Evolutionary conservation across 2,113 vertebrate species (phyloP), one percentile per base, ranked within the genome.

Genomic region (Trichomycterus rosablanca): DNA sequence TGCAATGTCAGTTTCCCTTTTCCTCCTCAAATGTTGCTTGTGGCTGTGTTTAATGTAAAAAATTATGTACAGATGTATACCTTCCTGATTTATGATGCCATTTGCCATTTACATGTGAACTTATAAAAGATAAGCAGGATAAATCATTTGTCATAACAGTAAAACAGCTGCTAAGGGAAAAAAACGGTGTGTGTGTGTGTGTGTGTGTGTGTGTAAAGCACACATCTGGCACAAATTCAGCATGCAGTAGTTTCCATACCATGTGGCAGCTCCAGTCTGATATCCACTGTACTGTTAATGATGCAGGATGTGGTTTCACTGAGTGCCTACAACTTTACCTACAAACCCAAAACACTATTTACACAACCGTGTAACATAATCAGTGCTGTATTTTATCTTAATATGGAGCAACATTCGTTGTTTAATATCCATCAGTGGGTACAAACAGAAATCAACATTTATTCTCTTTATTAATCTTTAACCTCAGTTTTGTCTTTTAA

Each of bases 191-290:
- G 28, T 46, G 34, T 51, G 39, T 52, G 45, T 48, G 7, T 51
- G 23, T 52, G 16, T 22, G 50, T 55, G 58, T 54, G 42, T 35
- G 52, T 20, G 32, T 35, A 7, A 5, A 37, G 28, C n/a, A 42
- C 30, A 45, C 48, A 43, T 67, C 46, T 67, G 65, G 64, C 10
- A 3, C 45, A 15, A 67, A 63, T 54, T 50, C n/a, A 26, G 59
- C 16, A 54, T 45, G 51, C 48, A 20, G 9, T 24, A 5, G 45
- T 34, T 54, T 53, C 20, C 14, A 15, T 46, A 32, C 18, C 70
- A 72, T 72, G 19, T 68, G 59, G 53, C 16, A 42, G n/a, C 70
- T n/a, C n/a, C n/a, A n/a, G n/a, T n/a, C 64, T 54, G 24, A 67
- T 72, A 57, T 55, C 42, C n/a, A 5, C 5, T 20, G 15, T 50